Conservation (phyloP, 2,797 vertebrate species). For the Scyliorhinus canicula region DNA sequence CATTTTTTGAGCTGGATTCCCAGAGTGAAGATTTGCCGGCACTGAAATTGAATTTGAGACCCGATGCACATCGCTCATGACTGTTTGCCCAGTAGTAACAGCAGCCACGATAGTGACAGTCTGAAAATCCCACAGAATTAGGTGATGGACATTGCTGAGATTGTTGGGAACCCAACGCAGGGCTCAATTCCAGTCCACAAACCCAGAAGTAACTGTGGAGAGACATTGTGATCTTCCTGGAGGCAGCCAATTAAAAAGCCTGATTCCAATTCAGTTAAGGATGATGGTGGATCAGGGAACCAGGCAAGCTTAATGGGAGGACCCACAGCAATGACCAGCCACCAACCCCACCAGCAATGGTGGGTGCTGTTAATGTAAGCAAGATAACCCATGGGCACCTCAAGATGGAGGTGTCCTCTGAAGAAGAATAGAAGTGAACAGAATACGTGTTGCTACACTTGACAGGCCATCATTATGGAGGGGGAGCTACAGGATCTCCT, state of each 20-base stretch:
- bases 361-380: too few species aligned
- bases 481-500: background rate
- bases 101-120: background rate
- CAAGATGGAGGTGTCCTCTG: background rate
- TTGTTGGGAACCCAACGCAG: too few species aligned
- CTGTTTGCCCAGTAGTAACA: too few species aligned
- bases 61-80: background rate
- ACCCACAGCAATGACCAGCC: background rate
- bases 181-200: background rate
- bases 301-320: background rate
- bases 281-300: too few species aligned
- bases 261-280: background rate
- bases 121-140: background rate
- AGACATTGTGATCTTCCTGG: background rate
- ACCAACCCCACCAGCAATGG: background rate
- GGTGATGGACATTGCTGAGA: background rate
- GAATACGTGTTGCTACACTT: background rate
- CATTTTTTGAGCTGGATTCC: background rate
- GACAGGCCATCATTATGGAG: background rate
- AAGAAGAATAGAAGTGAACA: background rate
- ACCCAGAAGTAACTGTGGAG: background rate
- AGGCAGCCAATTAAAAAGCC: background rate
- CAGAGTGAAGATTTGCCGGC: background rate
- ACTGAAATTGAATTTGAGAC: background rate
- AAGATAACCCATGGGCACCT: background rate